phyloP scores from a whole-genome alignment of 2,888 invertebrate species.

The Tenthredo mesomela region DNA sequence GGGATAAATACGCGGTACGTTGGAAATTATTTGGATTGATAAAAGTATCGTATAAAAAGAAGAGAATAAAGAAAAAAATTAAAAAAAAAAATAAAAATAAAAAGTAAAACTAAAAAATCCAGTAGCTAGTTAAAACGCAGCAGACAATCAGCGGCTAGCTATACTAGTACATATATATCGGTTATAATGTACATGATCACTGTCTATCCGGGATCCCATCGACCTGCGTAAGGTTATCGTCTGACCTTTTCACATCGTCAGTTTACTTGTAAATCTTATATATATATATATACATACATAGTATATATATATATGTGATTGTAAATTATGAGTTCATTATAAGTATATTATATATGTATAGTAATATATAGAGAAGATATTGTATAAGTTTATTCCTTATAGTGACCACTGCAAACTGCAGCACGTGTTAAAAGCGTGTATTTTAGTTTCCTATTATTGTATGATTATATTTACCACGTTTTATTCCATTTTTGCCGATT shows the following conservation, averaged over 20 bases:
- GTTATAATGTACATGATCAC: conserved; percentile 10
- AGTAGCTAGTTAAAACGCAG: neutral
- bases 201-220: conserved; percentile 52
- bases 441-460: neutral
- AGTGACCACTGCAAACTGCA: neutral
- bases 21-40: neutral
- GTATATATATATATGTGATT: neutral
- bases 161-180: no score
- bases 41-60: neutral
- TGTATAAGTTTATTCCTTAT: neutral
- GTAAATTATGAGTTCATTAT: neutral
- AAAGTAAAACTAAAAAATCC: neutral
- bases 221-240: conserved; percentile 63
- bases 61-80: neutral
- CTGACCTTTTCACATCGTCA: conserved; percentile 60
- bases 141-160: neutral
- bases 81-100: neutral
- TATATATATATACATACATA: neutral
- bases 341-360: neutral
- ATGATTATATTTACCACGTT: neutral
- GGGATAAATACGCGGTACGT: neutral
- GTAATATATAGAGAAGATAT: neutral
- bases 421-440: conserved; percentile 33
- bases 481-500: neutral
- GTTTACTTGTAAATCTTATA: neutral